Evolutionary conservation across 2,113 vertebrate species (phyloP).

Genomic region (Bombycilla garrulus): DNA sequence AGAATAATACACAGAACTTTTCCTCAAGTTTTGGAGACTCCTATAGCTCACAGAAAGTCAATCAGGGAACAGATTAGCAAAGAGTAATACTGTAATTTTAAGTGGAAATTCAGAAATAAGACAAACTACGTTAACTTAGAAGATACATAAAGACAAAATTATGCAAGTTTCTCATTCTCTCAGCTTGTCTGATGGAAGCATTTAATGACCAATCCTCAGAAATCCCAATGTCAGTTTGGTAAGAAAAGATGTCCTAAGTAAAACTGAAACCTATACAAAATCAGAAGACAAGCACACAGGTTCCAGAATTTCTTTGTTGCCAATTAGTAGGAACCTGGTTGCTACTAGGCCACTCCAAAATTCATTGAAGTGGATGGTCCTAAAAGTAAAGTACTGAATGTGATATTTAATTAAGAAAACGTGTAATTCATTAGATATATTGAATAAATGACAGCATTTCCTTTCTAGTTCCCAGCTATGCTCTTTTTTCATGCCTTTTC

Average conservation of each 20-base stretch:
- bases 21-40: neutral
- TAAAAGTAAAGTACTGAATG: neutral
- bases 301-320: neutral
- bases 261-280: neutral
- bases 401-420: neutral
- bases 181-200: neutral
- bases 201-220: neutral
- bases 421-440: neutral
- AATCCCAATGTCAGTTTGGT: neutral
- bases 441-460: neutral
- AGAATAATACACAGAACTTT: neutral
- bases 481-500: neutral
- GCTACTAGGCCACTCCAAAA: neutral
- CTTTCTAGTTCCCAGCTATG: neutral
- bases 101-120: neutral
- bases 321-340: neutral
- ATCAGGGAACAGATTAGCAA: neutral
- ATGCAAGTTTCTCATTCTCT: neutral
- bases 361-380: neutral
- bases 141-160: neutral
- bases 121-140: neutral
- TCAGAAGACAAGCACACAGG: neutral
- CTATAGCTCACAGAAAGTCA: neutral
- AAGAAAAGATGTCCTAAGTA: neutral
- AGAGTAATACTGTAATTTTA: neutral